Base-by-base conservation (phyloP, 2,113 vertebrate genomes). In the Pterocles orientalis region DNA sequence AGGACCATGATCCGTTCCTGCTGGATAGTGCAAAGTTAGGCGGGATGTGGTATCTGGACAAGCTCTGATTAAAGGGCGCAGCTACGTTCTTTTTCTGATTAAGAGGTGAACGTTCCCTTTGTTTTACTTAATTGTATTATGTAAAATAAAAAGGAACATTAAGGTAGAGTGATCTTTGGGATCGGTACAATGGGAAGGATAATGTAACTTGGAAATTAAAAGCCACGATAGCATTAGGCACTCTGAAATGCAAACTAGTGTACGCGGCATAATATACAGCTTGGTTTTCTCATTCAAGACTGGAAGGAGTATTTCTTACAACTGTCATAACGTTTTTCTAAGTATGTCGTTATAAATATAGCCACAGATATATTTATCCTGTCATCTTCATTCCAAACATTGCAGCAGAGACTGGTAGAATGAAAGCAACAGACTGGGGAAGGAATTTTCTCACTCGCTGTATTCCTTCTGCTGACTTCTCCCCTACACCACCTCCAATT, bases 361-460 rank as follows among this genome's bases (percentile, higher is more conserved):
- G 89, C 83, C 45, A 2, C 31, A 18, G 85, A 76, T 48, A 48
- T 80, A 81, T 95, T 88, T 95, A 62, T 88, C 88, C 76, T 91
- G 92, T 51, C 72, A 4, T 81, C 86, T 70, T 50, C 79, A 18
- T 86, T 83, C 92, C 83, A 54, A 71, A 18, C 5, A 16, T 47
- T 51, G 75, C 69, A 79, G 94, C 84, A 75, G 33, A 82, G 57
- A 53, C 86, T 34, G 60, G 62, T 76, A 19, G 92, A 77, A n/a
- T 18, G 82, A 86, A 80, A 80, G 92, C 92, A 90, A 43, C 72
- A 86, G 82, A 25, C 82, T 66, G 0, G 9, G 68, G 69, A 45
- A 53, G 73, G 61, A 9, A 39, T 58, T 48, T 65, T 76, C 56
- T 69, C 57, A 21, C 91, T 88, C 8, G 0, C 1, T 60, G 21